These are phyloP conservation scores for Pterocles gutturalis DNA, from an alignment of 2,113 vertebrate genomes.

Conservation along the genomic window DNA sequence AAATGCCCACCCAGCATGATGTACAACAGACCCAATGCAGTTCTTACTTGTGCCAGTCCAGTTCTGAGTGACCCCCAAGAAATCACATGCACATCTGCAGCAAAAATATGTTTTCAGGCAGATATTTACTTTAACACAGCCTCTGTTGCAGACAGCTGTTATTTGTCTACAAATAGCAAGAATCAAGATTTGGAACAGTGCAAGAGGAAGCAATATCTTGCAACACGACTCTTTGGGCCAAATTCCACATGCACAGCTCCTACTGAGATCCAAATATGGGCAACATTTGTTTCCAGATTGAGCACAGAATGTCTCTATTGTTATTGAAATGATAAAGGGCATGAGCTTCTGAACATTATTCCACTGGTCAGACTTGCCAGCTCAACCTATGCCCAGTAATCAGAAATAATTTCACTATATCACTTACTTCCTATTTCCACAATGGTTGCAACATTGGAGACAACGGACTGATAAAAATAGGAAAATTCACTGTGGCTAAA, in stretches of 20 bases:
- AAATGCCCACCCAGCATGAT: not conserved
- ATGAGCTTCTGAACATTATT: conserved; percentile 37
- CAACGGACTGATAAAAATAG: not conserved
- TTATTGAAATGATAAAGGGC: conserved; percentile 50
- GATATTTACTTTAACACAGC: not conserved
- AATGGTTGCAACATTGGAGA: not conserved
- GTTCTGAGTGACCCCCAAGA: not conserved
- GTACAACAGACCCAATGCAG: rapidly evolving
- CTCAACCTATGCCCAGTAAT: not conserved
- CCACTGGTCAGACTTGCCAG: conserved; percentile 1
- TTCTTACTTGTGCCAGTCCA: not conserved
- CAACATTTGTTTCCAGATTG: conserved; percentile 63
- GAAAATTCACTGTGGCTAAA: not conserved
- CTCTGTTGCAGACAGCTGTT: not conserved
- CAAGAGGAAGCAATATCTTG: conserved; percentile 15
- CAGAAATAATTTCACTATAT: not conserved
- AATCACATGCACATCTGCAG: not conserved
- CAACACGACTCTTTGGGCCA: not conserved
- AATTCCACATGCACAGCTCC: conserved; percentile 25
- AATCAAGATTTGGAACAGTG: not conserved
- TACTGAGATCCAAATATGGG: conserved; percentile 53
- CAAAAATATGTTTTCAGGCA: not conserved
- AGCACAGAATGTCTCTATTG: conserved; percentile 49
- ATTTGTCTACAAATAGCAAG: not conserved
- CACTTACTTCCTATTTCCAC: not conserved